Evolutionary conservation across 2,797 vertebrate species (phyloP).

Genomic region (Enteromius treurensis): DNA sequence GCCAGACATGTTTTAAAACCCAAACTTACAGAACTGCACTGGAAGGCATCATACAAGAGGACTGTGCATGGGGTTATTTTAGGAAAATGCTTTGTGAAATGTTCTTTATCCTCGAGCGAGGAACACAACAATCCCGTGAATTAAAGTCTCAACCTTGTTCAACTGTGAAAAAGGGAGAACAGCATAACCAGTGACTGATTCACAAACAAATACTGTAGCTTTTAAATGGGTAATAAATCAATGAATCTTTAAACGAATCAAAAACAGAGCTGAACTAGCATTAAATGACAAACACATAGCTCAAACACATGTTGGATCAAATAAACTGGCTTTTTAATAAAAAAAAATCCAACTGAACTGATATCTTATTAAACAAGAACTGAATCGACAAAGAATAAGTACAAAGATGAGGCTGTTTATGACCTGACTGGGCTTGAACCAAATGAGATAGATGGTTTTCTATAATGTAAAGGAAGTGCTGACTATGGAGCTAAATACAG

Average conservation of each 20-base stretch:
- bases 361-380: background rate
- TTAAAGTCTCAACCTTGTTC: background rate
- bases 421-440: background rate
- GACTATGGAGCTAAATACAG: constrained; percentile 21
- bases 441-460: constrained; percentile 31
- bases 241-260: background rate
- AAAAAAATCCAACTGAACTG: background rate
- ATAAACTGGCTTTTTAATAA: background rate
- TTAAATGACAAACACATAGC: constrained; percentile 6
- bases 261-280: background rate
- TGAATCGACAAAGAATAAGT: background rate
- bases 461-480: constrained; percentile 40
- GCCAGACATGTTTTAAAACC: constrained; percentile 27
- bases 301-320: background rate
- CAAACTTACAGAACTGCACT: background rate
- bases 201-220: background rate
- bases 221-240: background rate
- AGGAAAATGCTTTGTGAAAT: constrained; percentile 8
- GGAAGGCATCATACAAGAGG: constrained; percentile 25
- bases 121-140: constrained; percentile 21
- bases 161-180: background rate
- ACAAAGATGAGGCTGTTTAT: constrained; percentile 6
- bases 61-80: constrained; percentile 2
- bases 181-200: background rate
- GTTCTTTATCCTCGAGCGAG: constrained; percentile 18